Conservation (phyloP, 1,140 invertebrate genomes). For the Asbolus verrucosus region DNA sequence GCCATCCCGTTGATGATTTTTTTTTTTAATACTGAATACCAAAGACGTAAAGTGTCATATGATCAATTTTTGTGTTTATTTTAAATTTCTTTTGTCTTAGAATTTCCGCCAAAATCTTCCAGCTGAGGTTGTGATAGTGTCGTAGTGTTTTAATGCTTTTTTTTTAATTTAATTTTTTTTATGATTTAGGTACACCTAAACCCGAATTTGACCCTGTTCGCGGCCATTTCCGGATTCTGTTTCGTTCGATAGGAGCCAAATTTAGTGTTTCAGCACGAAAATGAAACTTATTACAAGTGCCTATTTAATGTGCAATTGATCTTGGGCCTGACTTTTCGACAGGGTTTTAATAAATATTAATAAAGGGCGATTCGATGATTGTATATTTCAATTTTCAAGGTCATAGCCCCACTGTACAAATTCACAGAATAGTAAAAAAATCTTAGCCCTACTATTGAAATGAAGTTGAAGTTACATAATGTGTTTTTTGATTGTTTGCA, state of each 20-base stretch:
- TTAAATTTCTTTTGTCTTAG: constrained; percentile 54
- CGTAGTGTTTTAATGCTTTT: constrained; percentile 41
- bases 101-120: constrained; percentile 64
- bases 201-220: constrained; percentile 29
- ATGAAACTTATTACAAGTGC: constrained; percentile 56
- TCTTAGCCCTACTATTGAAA: constrained; percentile 45
- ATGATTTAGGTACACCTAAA: constrained; percentile 10
- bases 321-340: constrained; percentile 63
- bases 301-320: constrained; percentile 63
- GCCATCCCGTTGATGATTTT: constrained; percentile 46
- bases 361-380: constrained; percentile 55
- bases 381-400: constrained; percentile 53
- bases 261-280: constrained; percentile 54
- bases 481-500: constrained; percentile 49
- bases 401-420: constrained; percentile 56
- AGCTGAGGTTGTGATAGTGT: constrained; percentile 63
- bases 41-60: constrained; percentile 63
- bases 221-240: constrained; percentile 18
- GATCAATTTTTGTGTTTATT: constrained; percentile 32
- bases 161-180: constrained; percentile 43
- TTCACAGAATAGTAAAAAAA: constrained; percentile 45
- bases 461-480: constrained; percentile 36
- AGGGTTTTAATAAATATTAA: constrained; percentile 59
- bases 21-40: constrained; percentile 60
- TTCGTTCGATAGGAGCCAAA: constrained; percentile 44